Base-by-base conservation (phyloP, 2,797 vertebrate species). In the Cichlasoma orientale region DNA sequence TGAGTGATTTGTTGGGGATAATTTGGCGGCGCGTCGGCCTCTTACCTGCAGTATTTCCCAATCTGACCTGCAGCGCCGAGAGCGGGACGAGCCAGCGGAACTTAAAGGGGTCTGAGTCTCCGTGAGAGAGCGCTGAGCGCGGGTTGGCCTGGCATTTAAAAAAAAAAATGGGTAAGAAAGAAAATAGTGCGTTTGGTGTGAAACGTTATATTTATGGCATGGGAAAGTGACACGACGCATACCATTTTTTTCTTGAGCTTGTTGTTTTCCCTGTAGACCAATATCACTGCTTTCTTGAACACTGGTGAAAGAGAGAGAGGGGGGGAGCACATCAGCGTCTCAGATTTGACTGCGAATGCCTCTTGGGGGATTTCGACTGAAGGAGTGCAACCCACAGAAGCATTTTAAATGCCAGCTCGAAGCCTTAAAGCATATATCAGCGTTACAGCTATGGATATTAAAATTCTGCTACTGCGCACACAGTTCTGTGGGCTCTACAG, bases 211-310 rank as follows among this genome's bases (percentile, higher is more conserved):
- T 54, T 18, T 70, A 56, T 78, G 50, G 29, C 71, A 29, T 19
- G 47, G 31, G 56, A 74, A 53, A 79, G 55, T 3, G 53, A 69
- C 44, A 33, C 52, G n/a, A 86, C 8, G 36, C 97, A 95, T 93
- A 99, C 98, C 95, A 95, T 93, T 94, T 98, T 99, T 94, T 99
- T 99, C 91, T 98, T 99, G 78, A 98, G 94, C 92, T 99, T 98
- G 95, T 94, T 96, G 92, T 95, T 97, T 90, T 99, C 98, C 93
- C 97, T 97, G 93, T 97, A 99, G 63, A 99, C 97, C 88, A 99
- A 74, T 90, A 99, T 99, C 92, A 98, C 96, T 1, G 97, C 98
- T 93, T 97, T 97, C 95, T 98, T 99, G 94, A 99, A 99, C 90
- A 99, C 98, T 99, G 86, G 88, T 57, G 84, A 85, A 83, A 91